Evolutionary conservation across 2,113 vertebrate species (phyloP).

Genomic region (Nicator chloris): DNA sequence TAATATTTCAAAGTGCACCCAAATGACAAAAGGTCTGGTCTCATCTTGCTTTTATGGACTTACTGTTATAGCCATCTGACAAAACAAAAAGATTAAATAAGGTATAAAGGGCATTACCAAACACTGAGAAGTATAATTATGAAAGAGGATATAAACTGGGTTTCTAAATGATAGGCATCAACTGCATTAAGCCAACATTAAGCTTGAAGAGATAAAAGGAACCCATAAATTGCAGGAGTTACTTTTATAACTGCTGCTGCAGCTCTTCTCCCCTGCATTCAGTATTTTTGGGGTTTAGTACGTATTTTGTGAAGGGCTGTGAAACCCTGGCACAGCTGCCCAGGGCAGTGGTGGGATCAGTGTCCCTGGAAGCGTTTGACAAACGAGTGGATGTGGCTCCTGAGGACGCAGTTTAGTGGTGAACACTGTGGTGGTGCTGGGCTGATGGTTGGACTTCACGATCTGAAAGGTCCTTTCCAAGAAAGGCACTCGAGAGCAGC

Average conservation of each 20-base stretch:
- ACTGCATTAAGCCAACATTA: background rate
- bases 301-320: background rate
- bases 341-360: background rate
- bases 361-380: background rate
- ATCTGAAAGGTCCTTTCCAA: background rate
- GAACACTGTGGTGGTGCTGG: background rate
- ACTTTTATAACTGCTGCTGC: background rate
- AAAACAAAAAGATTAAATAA: conserved; percentile 21
- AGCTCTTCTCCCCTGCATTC: background rate
- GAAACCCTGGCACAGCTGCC: background rate
- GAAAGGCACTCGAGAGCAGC: background rate
- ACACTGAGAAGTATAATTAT: background rate
- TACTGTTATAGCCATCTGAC: background rate
- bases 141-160: background rate
- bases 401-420: background rate
- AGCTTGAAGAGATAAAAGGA: background rate
- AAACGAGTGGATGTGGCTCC: background rate
- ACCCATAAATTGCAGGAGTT: background rate
- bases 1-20: background rate
- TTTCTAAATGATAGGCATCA: background rate
- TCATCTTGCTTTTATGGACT: conserved; percentile 3
- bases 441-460: background rate
- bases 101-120: background rate
- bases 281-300: background rate
- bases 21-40: background rate